Evolutionary conservation across 2,888 invertebrate species (phyloP), one percentile per base, ranked within the genome.

Genomic region (Andrena hattorfiana): DNA sequence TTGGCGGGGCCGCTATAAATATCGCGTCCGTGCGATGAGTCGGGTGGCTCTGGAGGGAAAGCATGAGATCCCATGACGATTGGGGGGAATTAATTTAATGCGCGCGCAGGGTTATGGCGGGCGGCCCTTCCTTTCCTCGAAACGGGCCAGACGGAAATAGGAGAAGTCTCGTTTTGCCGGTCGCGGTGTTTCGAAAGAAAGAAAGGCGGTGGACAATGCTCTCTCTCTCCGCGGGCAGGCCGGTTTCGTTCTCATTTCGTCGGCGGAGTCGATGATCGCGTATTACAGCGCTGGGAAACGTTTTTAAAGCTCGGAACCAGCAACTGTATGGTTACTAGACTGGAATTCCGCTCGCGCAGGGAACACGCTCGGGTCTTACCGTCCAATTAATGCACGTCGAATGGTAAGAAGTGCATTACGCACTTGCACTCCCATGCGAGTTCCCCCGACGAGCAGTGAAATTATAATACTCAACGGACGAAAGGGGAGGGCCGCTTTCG

Each of bases 271-370:
- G 42, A 54, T 64, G 84, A 85, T 85, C 81, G 81, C 51, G 73
- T 77, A 81, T 84, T 73, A 56, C 76, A 23, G 28, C 62, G 73
- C 71, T 85, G 83, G 80, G 83, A 87, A 88, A 88, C 77, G 78
- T 85, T 88, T 83, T 80, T 76, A 86, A 84, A 77, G 68, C 81
- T 72, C 80, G 80, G 56, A 79, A 85, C 86, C 88, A 67, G 59
- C 87, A 77, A 87, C 86, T 80, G 86, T 85, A 88, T 89, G 89
- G 80, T 91, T 91, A 91, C 91, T 91, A 91, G 91, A 91, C 91
- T 91, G 91, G 90, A 91, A 90, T 91, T 91, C 91, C 91, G 91
- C 86, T 85, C 62, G 68, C 71, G 80, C 77, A 30, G 85, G 80
- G 87, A 81, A 81, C 77, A 75, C 54, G 69, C 77, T 66, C 56